A percentile compares a stretch with the other conserved stretches of the same genome.
These are phyloP conservation scores for Meandrusa payeni DNA, from an alignment of 2,888 invertebrate genomes.

Conservation along the genomic window DNA sequence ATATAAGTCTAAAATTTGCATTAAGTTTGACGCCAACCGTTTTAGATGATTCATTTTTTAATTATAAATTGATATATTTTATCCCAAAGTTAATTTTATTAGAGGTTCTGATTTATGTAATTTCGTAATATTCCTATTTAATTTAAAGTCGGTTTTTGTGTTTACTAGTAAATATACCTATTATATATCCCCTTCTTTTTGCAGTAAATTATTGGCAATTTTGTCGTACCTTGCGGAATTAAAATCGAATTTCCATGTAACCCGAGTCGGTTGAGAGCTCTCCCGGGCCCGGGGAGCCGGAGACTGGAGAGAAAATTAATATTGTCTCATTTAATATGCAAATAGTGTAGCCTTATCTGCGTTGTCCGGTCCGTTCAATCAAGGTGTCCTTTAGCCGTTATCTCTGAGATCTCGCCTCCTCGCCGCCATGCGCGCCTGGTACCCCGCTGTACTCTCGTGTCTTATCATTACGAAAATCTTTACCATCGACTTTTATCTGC, in stretches of 20 bases:
- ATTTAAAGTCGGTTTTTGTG: too few species aligned
- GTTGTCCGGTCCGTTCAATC: conserved; percentile 76
- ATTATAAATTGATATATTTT: too few species aligned
- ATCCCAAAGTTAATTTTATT: too few species aligned
- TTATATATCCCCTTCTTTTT: background rate
- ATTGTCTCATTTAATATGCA: conserved; percentile 75
- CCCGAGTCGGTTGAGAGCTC: background rate
- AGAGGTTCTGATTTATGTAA: too few species aligned
- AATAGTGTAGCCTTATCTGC: conserved; percentile 69
- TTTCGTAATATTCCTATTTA: too few species aligned
- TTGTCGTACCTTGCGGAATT: conserved; percentile 7
- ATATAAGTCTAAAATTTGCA: too few species aligned
- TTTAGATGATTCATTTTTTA: too few species aligned
- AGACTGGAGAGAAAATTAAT: conserved; percentile 58
- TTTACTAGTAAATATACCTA: too few species aligned
- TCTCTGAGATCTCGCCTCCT: conserved; percentile 60
- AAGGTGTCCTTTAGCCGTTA: conserved; percentile 73
- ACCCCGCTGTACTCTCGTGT: conserved; percentile 29
- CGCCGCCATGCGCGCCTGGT: conserved; percentile 59
- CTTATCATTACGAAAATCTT: conserved; percentile 22
- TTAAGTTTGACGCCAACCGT: too few species aligned
- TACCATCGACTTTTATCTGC: conserved; percentile 23
- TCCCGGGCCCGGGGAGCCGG: background rate
- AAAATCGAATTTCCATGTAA: conserved; percentile 18
- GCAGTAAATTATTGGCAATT: conserved; percentile 5